A percentile compares a stretch with the other conserved stretches of the same genome.
Conservation (phyloP, 2,797 vertebrate species). For the Catharus ustulatus region DNA sequence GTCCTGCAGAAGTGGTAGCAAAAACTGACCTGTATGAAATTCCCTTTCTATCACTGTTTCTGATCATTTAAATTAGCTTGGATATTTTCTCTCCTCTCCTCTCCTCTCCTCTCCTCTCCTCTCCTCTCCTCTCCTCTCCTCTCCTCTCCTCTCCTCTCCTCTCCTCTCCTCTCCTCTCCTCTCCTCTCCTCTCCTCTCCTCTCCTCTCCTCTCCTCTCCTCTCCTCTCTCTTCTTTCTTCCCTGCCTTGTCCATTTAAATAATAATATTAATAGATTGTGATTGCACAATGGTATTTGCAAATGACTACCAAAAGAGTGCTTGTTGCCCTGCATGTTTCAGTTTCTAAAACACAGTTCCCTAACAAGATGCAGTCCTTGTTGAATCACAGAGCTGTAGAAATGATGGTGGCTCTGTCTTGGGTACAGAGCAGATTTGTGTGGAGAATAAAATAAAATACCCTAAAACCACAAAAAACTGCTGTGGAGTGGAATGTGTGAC, state of each 20-base stretch:
- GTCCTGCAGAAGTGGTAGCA: neutral
- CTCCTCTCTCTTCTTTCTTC: neutral
- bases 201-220: accelerated
- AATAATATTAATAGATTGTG: neutral
- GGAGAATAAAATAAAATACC: neutral
- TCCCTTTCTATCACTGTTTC: neutral
- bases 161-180: accelerated
- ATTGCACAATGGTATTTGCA: neutral
- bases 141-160: accelerated
- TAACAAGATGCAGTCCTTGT: neutral
- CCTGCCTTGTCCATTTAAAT: neutral
- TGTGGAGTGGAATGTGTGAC: neutral
- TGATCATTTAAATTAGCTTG: neutral
- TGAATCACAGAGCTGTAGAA: neutral
- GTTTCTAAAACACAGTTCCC: neutral
- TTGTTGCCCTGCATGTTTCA: neutral
- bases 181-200: accelerated
- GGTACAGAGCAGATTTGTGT: neutral
- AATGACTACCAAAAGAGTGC: neutral
- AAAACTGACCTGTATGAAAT: neutral
- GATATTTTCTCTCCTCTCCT: neutral
- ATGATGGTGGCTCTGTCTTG: neutral
- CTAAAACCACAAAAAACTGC: neutral
- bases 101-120: accelerated
- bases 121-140: accelerated